Percentiles rank a stretch among this genome's conserved stretches.
Conservation (phyloP, 35 echinoderm and acorn worm genomes). For the Apostichopus californicus region DNA sequence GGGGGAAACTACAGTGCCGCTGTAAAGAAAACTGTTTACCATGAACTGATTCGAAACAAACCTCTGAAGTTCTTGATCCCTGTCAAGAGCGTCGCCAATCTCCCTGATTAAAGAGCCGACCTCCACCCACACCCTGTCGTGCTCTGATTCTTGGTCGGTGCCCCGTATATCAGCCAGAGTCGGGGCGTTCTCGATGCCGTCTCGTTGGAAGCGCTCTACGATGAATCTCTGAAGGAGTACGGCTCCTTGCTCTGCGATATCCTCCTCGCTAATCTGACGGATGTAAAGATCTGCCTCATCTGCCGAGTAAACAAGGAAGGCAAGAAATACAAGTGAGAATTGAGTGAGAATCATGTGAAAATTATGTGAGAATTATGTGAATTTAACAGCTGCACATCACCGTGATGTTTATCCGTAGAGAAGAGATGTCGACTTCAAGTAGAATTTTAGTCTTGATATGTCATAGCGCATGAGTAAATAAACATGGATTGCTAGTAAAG, state of each 20-base stretch:
- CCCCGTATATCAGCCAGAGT: conserved; percentile 56
- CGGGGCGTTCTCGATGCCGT: conserved; percentile 72
- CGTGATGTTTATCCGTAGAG: no score
- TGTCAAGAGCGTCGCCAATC: conserved; percentile 80
- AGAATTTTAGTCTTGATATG: no score
- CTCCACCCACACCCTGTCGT: conserved; percentile 74
- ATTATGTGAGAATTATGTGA: no score
- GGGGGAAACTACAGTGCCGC: no score
- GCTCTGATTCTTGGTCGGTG: background rate
- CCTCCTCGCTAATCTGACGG: conserved; percentile 76
- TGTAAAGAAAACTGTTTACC: no score
- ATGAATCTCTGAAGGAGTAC: conserved; percentile 82
- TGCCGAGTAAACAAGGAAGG: background rate
- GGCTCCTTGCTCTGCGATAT: conserved; percentile 77
- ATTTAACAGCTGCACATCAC: no score
- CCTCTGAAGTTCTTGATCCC: conserved; percentile 83
- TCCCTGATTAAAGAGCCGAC: conserved; percentile 72
- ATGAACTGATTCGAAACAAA: background rate
- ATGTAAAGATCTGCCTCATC: background rate
- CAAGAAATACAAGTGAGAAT: no score
- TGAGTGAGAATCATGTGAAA: no score
- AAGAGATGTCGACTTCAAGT: no score
- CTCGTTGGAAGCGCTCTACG: conserved; percentile 77
- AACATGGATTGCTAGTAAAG: no score
- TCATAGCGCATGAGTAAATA: no score